Percentiles rank a stretch among this genome's conserved stretches.
Evolutionary conservation across 2,113 vertebrate genomes (phyloP).

Genomic region (Ictidomys tridecemlineatus): DNA sequence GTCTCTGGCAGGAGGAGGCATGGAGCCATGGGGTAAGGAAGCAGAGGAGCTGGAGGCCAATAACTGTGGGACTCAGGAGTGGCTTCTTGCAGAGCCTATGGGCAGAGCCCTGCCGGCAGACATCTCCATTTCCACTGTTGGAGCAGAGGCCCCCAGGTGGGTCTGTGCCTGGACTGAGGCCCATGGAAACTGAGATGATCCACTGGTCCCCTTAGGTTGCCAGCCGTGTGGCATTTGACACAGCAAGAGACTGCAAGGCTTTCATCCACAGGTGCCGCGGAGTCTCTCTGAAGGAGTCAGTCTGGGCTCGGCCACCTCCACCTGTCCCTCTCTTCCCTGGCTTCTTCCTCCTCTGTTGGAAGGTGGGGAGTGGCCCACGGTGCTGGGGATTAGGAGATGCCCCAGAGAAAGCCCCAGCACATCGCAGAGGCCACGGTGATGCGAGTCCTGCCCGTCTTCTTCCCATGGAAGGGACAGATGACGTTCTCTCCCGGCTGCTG

Average conservation of each 20-base stretch:
- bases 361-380: fast-evolving
- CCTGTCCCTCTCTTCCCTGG: neutral
- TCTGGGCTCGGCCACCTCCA: fast-evolving
- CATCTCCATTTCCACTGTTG: neutral
- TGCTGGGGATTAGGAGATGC: too few species aligned
- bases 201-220: too few species aligned
- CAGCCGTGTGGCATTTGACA: fast-evolving
- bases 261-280: fast-evolving
- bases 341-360: neutral
- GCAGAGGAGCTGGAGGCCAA: fast-evolving
- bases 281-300: fast-evolving
- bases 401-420: neutral
- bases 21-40: fast-evolving
- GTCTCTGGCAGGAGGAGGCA: fast-evolving
- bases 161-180: fast-evolving
- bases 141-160: neutral
- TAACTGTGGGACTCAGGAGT: fast-evolving
- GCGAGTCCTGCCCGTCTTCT: too few species aligned
- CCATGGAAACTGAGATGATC: fast-evolving
- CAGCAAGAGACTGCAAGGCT: too few species aligned
- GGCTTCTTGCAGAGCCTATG: neutral
- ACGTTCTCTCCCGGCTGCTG: too few species aligned
- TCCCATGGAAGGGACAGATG: fast-evolving
- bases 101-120: fast-evolving
- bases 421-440: fast-evolving